Evolutionary conservation across 2,797 vertebrate genomes (phyloP).

Genomic region (Chanos chanos): DNA sequence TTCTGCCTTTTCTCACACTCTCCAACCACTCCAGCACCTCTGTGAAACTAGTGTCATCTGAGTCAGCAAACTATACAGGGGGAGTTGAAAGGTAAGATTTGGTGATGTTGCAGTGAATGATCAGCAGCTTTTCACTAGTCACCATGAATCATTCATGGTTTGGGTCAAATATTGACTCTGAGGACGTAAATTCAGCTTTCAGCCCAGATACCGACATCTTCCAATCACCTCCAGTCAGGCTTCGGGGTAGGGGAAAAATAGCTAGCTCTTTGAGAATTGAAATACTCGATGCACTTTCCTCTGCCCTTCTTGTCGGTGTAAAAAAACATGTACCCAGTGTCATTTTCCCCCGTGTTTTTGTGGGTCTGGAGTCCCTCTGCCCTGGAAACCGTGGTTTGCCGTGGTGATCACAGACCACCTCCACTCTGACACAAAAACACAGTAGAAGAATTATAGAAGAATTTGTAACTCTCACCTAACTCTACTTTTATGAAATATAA

Average conservation of each 20-base stretch:
- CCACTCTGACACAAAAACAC: no score
- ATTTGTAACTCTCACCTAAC: no score
- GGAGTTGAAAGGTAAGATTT: conserved; percentile 94
- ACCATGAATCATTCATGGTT: conserved; percentile 94
- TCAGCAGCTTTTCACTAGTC: conserved; percentile 82
- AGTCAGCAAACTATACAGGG: conserved; percentile 99
- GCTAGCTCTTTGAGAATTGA: no score
- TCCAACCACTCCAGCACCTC: conserved; percentile 92
- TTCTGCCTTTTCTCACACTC: conserved; percentile 91
- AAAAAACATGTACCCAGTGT: no score
- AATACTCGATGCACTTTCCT: no score
- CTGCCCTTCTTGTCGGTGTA: no score
- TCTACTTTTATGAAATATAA: no score
- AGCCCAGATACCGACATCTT: conserved; percentile 98
- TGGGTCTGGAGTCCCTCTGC: no score
- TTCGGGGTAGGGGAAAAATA: conserved; percentile 54
- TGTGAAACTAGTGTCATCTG: conserved; percentile 94
- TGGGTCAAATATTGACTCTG: conserved; percentile 96
- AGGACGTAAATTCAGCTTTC: conserved; percentile 97
- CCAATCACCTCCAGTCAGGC: conserved; percentile 89
- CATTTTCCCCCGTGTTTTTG: no score
- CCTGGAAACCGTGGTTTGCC: no score
- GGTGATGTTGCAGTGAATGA: conserved; percentile 97
- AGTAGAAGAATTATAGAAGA: no score
- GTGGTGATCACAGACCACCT: no score